Conservation (phyloP, 2,113 vertebrate species). For the Cyprinus carpio region DNA sequence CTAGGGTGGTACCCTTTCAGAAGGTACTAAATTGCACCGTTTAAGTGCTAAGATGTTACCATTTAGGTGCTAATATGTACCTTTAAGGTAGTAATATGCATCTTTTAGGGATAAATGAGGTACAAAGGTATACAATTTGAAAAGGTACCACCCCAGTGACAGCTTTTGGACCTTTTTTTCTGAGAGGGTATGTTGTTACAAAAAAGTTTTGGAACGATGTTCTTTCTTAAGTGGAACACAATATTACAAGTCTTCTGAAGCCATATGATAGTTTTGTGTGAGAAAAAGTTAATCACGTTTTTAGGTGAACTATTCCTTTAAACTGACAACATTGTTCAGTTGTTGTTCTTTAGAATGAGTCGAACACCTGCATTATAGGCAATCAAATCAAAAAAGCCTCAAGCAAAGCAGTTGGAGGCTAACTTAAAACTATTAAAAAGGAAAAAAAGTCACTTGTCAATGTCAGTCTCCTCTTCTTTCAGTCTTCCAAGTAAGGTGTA, state of each 20-base stretch:
- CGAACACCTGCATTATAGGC: slow-evolving; percentile 18
- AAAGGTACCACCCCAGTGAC: too few relatives aligned
- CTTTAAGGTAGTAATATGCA: too few relatives aligned
- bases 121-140: too few relatives aligned
- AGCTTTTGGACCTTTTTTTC: too few relatives aligned
- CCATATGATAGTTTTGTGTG: neutral
- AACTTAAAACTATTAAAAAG: slow-evolving; percentile 48
- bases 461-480: slow-evolving; percentile 52
- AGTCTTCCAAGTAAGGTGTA: slow-evolving; percentile 66
- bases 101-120: too few relatives aligned
- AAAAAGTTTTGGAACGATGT: too few relatives aligned
- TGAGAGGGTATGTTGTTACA: too few relatives aligned
- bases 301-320: neutral
- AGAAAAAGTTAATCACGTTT: neutral
- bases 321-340: neutral
- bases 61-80: too few relatives aligned
- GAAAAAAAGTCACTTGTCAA: slow-evolving; percentile 59
- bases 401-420: slow-evolving; percentile 30
- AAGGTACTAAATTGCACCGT: too few relatives aligned
- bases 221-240: too few relatives aligned
- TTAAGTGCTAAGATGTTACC: too few relatives aligned
- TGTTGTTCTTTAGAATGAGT: neutral
- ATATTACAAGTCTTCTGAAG: neutral
- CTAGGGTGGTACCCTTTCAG: too few relatives aligned
- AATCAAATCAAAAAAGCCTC: neutral